phyloP scores from a whole-genome alignment of 2,113 vertebrate species.

The Struthidea cinerea region DNA sequence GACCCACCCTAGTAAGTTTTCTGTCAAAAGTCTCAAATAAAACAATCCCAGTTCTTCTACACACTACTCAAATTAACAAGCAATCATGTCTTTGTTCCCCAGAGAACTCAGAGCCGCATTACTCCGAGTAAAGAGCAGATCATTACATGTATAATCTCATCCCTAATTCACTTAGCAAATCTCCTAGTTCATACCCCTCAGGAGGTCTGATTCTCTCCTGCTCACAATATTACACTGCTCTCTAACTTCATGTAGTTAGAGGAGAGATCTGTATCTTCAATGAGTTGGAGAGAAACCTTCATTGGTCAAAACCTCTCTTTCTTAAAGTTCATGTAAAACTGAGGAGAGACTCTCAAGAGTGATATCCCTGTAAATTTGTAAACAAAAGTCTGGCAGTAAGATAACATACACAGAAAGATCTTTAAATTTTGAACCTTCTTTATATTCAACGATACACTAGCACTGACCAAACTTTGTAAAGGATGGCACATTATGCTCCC shows the following conservation, averaged over 20 bases:
- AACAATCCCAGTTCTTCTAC: neutral
- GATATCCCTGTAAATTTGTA: neutral
- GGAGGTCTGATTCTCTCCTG: neutral
- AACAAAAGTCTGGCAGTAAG: neutral
- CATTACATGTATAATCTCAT: neutral
- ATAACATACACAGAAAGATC: neutral
- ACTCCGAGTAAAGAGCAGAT: neutral
- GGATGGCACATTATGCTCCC: neutral
- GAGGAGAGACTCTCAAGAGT: neutral
- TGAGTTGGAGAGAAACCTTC: neutral
- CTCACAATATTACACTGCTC: neutral
- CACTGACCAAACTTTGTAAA: neutral
- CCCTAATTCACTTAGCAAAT: neutral
- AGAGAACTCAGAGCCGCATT: neutral
- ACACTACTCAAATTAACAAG: neutral
- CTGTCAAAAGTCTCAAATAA: neutral
- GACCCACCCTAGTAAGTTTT: neutral
- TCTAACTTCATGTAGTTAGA: neutral
- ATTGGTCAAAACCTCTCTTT: neutral
- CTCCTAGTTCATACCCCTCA: neutral
- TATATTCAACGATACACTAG: neutral
- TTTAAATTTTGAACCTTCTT: neutral
- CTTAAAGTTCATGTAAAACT: neutral
- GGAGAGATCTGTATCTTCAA: neutral
- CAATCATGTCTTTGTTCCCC: neutral